Base-by-base conservation (phyloP, 2,113 vertebrate species). In the Hippocampus comes region DNA sequence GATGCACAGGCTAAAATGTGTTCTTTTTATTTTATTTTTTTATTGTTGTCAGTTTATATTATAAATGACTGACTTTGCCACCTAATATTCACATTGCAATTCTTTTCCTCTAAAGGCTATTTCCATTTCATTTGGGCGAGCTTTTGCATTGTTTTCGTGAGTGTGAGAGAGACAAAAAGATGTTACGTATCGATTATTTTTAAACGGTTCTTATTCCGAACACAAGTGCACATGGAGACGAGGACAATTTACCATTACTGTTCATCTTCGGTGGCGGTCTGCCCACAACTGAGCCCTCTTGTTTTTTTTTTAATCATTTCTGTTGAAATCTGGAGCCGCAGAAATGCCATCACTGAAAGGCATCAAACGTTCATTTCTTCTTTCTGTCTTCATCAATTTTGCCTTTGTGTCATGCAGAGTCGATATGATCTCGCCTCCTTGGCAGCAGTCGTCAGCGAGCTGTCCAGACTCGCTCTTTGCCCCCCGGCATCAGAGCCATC, bases 381-480 rank as follows among this genome's bases (percentile, higher is more conserved):
- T 61, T 61, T 18, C 5, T 15, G 59, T 17, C 59, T 61, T 61
- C 17, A 34, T 61, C 59, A 61, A 61, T 34, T 15, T 61, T 61
- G 27, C 30, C 59, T 61, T 61, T 57, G 49, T 69, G 49, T 55
- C 49, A 75, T 49, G 3, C 42, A 78, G 30, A 48, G 67, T 70
- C 27, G 59, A 77, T 66, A 21, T 51, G 65, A 67, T 77, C 63
- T 60, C 66, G 23, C 70, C 18, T 73, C 64, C 67, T 56, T 82
- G 83, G 85, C 80, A 86, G 82, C 85, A 83, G 84, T 86, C 83
- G 86, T 77, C 68, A 74, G 49, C 76, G 43, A 60, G 76, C 75
- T 67, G 82, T 89, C 85, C 83, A 87, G 79, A 84, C 79, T 82
- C 68, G 80, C 72, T 85, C 81, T 84, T 78, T 82, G 82, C 90